Conservation (phyloP, 2,797 vertebrate genomes). For the Sebastes baramenuke region DNA sequence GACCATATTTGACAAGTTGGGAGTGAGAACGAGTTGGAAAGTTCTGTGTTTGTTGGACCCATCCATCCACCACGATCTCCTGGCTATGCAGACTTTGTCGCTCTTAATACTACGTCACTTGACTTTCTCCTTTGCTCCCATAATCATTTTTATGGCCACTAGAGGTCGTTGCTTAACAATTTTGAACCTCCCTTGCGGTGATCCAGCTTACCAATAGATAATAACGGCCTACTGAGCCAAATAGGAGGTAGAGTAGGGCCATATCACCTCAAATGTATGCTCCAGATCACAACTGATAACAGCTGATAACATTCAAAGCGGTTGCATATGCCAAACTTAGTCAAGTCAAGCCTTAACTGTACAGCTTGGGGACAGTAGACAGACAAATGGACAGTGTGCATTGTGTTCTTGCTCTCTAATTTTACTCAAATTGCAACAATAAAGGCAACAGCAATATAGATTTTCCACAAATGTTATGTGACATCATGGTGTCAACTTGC, state of each 20-base stretch:
- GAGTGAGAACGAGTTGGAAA: too few species aligned
- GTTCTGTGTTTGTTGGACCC: too few species aligned
- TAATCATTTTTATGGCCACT: background rate
- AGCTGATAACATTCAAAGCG: background rate
- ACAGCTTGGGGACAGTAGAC: too few species aligned
- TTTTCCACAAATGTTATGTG: background rate
- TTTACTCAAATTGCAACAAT: background rate
- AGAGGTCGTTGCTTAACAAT: background rate
- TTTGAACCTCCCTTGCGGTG: background rate
- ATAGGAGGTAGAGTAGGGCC: background rate
- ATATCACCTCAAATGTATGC: background rate
- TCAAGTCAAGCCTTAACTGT: background rate
- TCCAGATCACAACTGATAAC: background rate
- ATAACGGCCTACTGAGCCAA: background rate
- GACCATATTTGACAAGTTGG: too few species aligned
- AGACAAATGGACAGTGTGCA: background rate
- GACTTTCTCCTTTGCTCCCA: background rate
- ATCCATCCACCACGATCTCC: accelerated
- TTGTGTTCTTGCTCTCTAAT: background rate
- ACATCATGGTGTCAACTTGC: background rate
- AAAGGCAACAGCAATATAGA: background rate
- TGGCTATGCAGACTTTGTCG: background rate
- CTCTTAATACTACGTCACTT: background rate
- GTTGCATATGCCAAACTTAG: background rate
- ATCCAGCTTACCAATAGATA: background rate